Conservation (phyloP, 2,797 vertebrate genomes). For the Sebastes matsubarae region DNA sequence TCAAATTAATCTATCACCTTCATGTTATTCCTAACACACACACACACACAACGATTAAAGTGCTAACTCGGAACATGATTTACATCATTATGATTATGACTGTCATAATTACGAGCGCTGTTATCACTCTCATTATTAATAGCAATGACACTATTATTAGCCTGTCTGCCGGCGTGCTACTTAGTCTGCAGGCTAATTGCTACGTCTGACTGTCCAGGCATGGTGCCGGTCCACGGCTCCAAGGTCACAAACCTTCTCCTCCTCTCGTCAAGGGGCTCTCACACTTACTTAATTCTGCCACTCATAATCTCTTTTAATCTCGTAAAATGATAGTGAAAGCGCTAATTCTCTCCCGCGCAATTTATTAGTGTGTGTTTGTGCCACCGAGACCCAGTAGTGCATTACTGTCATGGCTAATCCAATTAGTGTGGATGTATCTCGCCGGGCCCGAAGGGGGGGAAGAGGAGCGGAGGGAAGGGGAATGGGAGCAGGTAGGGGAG, state of each 20-base stretch:
- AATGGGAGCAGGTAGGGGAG: slow-evolving; percentile 42
- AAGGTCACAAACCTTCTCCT: slow-evolving; percentile 71
- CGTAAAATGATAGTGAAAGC: slow-evolving; percentile 80
- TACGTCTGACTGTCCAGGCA: slow-evolving; percentile 62
- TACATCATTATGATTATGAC: slow-evolving; percentile 80
- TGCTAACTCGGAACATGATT: slow-evolving; percentile 82
- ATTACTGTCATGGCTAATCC: slow-evolving; percentile 88
- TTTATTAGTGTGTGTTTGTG: slow-evolving; percentile 89
- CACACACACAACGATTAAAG: slow-evolving; percentile 50
- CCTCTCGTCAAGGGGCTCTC: slow-evolving; percentile 64
- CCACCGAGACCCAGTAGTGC: slow-evolving; percentile 79
- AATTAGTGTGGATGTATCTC: slow-evolving; percentile 87
- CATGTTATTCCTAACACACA: slow-evolving; percentile 54
- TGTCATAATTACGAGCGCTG: slow-evolving; percentile 77
- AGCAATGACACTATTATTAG: slow-evolving; percentile 79
- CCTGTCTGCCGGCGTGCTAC: slow-evolving; percentile 58
- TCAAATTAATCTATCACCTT: slow-evolving; percentile 73
- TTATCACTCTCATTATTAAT: slow-evolving; percentile 82
- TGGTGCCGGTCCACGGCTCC: slow-evolving; percentile 56
- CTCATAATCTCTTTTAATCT: slow-evolving; percentile 89
- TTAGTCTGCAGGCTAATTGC: slow-evolving; percentile 74
- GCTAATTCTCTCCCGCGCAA: slow-evolving; percentile 86
- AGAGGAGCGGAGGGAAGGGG: slow-evolving; percentile 15
- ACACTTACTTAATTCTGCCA: slow-evolving; percentile 85
- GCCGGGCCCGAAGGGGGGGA: slow-evolving; percentile 38